Base-by-base conservation (phyloP, 2,888 invertebrate species). In the Omphaloscelis lunosa region DNA sequence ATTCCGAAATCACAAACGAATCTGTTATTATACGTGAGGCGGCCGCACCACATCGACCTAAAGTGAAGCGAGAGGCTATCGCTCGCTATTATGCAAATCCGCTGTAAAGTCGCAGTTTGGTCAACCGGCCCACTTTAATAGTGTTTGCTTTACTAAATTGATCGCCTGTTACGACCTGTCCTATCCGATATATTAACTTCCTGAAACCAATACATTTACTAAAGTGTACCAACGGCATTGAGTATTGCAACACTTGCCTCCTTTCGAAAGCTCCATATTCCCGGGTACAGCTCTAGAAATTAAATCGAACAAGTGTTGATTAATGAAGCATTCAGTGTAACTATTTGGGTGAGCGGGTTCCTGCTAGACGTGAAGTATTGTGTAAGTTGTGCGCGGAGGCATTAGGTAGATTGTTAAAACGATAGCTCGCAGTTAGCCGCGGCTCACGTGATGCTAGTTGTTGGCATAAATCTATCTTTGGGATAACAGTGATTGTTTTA, bases 101-200 rank as follows among this genome's bases (percentile, higher is more conserved):
- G 59, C 68, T 80, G 51, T 80, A 85, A 85, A 87, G 74, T 81
- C 82, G 82, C 80, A 82, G 85, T 92, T 90, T 86, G 89, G 89
- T 90, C 91, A 91, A 90, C 79, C 85, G 86, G 84, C 82, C 89
- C 89, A 84, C 79, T 86, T 86, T 79, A 86, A 84, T 86, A 89
- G 79, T 86, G 86, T 90, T 90, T 89, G 90, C 87, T 89, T 89
- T 89, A 90, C 84, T 89, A 88, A 91, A 91, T 88, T 86, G 87
- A 87, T 85, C 83, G 78, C 78, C 85, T 75, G 80, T 84, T 84
- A 82, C 81, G 81, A 89, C 88, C 83, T 88, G 88, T 90, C 86
- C 88, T 84, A 89, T 87, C 83, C 89, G 88, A 89, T 88, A 88
- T 72, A 88, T 88, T 90, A 86, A 91, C 91, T 91, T 91, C 90